These are phyloP conservation scores for Caenorhabditis drosophilae DNA, from an alignment of 2,888 invertebrate genomes.

Conservation along the genomic window DNA sequence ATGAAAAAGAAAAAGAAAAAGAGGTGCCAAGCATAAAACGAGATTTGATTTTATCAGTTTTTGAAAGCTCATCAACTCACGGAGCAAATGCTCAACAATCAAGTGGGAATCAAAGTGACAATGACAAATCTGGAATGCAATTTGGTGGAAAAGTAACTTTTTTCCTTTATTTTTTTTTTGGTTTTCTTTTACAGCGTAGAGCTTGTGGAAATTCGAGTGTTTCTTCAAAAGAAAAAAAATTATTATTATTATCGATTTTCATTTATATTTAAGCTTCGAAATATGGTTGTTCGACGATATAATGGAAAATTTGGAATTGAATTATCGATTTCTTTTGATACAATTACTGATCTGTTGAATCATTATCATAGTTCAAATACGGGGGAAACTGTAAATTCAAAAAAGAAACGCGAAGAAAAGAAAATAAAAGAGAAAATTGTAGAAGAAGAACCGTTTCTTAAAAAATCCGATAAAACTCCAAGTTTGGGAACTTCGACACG, in stretches of 20 bases:
- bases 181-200: too few relatives aligned
- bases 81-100: too few relatives aligned
- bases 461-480: slow-evolving; percentile 22
- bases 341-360: background rate
- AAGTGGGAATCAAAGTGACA: background rate
- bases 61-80: too few relatives aligned
- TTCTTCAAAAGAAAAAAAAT: background rate
- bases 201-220: too few relatives aligned
- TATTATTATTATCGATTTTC: background rate
- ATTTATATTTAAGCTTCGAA: background rate
- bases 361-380: slow-evolving; percentile 2
- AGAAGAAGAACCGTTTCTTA: slow-evolving; percentile 8
- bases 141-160: slow-evolving; percentile 1
- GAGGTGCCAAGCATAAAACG: slow-evolving; percentile 1
- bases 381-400: slow-evolving; percentile 7
- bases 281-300: slow-evolving; percentile 5
- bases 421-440: too few relatives aligned
- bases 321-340: background rate
- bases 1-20: slow-evolving; percentile 16
- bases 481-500: slow-evolving; percentile 37
- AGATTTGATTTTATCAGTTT: slow-evolving; percentile 1
- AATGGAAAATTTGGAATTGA: slow-evolving; percentile 7
- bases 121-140: background rate
- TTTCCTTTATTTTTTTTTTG: too few relatives aligned
- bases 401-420: too few relatives aligned